Conservation (phyloP, 2,888 invertebrate species). For the Dynastes hyllus region DNA sequence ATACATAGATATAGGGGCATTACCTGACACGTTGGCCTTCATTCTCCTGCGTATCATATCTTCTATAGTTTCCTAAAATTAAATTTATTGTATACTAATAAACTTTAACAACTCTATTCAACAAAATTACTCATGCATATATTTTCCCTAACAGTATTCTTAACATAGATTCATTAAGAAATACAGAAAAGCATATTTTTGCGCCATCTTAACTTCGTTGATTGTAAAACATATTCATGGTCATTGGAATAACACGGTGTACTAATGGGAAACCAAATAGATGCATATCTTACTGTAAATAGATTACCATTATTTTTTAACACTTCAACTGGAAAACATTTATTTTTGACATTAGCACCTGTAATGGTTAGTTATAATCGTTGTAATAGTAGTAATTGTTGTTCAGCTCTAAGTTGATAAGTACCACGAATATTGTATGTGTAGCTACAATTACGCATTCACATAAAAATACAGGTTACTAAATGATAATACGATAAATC, state of each 20-base stretch:
- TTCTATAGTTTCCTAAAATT: no score
- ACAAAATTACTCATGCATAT: no score
- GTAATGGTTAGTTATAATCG: slow-evolving; percentile 38
- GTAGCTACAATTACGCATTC: neutral
- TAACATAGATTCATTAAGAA: no score
- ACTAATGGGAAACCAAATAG: slow-evolving; percentile 7
- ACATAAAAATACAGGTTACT: neutral
- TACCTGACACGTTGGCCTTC: no score
- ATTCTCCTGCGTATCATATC: no score
- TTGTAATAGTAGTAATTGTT: slow-evolving; percentile 22
- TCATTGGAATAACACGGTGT: slow-evolving; percentile 1
- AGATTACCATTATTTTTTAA: slow-evolving; percentile 45
- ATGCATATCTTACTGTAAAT: slow-evolving; percentile 33
- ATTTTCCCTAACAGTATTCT: no score
- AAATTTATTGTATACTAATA: no score
- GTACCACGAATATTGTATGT: neutral
- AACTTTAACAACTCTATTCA: no score
- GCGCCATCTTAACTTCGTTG: neutral
- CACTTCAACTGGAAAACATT: slow-evolving; percentile 35
- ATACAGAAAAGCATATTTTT: no score
- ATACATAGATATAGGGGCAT: no score
- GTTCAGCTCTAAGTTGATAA: slow-evolving; percentile 16
- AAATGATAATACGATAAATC: neutral
- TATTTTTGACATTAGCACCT: slow-evolving; percentile 31
- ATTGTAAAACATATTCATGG: slow-evolving; percentile 9